These are phyloP conservation scores for Percopsis transmontana DNA, from an alignment of 2,113 vertebrate species.

Conservation along the genomic window DNA sequence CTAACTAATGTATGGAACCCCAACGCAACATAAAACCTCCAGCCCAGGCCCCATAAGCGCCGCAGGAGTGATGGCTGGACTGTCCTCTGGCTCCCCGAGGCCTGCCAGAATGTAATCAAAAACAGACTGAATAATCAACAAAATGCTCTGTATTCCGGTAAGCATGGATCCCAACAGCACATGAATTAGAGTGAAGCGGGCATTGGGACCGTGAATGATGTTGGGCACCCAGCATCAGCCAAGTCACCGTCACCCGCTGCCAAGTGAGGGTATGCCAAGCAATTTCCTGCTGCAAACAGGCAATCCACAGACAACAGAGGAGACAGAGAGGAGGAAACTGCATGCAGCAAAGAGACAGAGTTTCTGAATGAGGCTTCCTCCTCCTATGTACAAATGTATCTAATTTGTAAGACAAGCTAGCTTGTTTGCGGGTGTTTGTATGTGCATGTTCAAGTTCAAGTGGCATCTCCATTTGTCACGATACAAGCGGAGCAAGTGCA, in stretches of 20 bases:
- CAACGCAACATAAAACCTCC: slow-evolving; percentile 27
- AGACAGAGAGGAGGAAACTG: slow-evolving; percentile 15
- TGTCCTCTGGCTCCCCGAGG: slow-evolving; percentile 39
- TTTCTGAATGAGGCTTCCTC: slow-evolving; percentile 68
- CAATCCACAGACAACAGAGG: slow-evolving; percentile 61
- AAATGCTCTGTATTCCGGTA: slow-evolving; percentile 68
- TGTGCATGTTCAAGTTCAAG: slow-evolving; percentile 46
- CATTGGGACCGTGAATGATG: slow-evolving; percentile 70
- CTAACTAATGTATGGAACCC: slow-evolving; percentile 45
- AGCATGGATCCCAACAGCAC: slow-evolving; percentile 73
- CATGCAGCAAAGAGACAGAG: slow-evolving; percentile 33
- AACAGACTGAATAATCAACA: slow-evolving; percentile 74
- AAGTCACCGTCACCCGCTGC: slow-evolving; percentile 68
- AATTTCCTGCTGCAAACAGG: slow-evolving; percentile 70
- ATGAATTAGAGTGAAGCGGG: slow-evolving; percentile 70
- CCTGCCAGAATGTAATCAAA: slow-evolving; percentile 70
- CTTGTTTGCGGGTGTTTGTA: slow-evolving; percentile 16
- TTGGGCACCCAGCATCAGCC: slow-evolving; percentile 64
- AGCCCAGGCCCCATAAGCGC: slow-evolving; percentile 50
- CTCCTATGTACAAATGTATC: slow-evolving; percentile 63
- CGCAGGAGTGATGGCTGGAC: slow-evolving; percentile 61
- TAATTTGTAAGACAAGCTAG: slow-evolving; percentile 71
- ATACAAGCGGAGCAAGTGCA: slow-evolving; percentile 63
- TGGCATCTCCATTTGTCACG: slow-evolving; percentile 51
- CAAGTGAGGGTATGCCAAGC: slow-evolving; percentile 73